Evolutionary conservation across 1,140 invertebrate genomes (phyloP), one percentile per base, ranked within the genome.

Genomic region (Rhyzopertha dominica): DNA sequence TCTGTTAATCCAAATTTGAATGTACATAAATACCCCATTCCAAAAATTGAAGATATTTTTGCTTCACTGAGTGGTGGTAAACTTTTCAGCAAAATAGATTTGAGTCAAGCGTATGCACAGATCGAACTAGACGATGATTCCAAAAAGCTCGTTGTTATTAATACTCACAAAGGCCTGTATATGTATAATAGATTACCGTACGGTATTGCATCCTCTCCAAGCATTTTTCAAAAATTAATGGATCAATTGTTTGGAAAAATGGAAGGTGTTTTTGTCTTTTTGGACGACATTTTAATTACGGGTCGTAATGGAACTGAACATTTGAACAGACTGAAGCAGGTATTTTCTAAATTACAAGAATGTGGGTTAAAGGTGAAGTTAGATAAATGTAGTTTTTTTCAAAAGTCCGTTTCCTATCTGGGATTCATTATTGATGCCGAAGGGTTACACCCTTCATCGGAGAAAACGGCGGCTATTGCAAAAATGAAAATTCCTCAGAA

Each of bases 111-210:
- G 0, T 49, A 38, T 30, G 30, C 30, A 31, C 30, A 31, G 17
- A 31, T 31, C 17, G 30, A 31, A 31, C n/a, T 31, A 4, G 30
- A 31, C 17, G 5, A 4, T 31, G 30, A 31, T 14, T 31, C 30
- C 7, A 4, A n/a, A 31, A n/a, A 31, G n/a, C 5, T 5, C 5
- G 30, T 31, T 31, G 17, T 17, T 5, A n/a, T 31, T n/a, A 54
- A 54, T 20, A 44, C 39, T 8, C 38, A 50, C 19, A 42, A 52
- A 25, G 66, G 64, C 4, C 28, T 61, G 2, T 65, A 52, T 32
- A 9, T 43, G 22, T 63, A 56, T 42, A 66, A 44, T 9, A 46
- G 57, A 24, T 31, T 69, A 14, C 58, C 61, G 18, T 67, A 65
- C 49, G 68, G 66, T 1, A 32, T 70, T 0, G 52, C 52, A 3